Evolutionary conservation across 2,113 vertebrate species (phyloP).

Genomic region (Apeltes quadracus): DNA sequence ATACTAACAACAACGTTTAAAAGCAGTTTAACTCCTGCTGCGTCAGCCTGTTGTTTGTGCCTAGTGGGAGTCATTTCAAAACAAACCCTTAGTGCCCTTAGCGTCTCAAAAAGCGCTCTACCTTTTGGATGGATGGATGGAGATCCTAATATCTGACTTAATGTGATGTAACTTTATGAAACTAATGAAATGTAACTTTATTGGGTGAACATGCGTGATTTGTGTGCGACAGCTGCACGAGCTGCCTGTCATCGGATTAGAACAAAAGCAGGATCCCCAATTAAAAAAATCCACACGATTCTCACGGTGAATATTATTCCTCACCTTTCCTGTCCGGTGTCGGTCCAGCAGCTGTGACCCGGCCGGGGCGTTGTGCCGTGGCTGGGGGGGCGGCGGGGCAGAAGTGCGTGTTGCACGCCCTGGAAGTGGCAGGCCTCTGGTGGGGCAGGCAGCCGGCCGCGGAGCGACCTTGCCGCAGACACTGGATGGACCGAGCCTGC

Average conservation of each 20-base stretch:
- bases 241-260: not conserved
- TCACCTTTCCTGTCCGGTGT: conserved; percentile 59
- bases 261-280: not conserved
- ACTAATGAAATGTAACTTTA: too few relatives aligned
- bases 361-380: conserved; percentile 32
- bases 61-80: not conserved
- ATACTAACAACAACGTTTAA: not conserved
- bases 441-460: conserved; percentile 84
- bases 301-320: not conserved
- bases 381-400: conserved; percentile 79
- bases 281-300: not conserved
- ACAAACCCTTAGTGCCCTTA: too few relatives aligned
- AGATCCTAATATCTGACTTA: too few relatives aligned
- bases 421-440: conserved; percentile 87
- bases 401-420: conserved; percentile 95
- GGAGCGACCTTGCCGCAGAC: conserved; percentile 87
- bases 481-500: conserved; percentile 89
- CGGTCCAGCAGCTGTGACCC: conserved; percentile 43
- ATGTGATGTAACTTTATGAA: too few relatives aligned
- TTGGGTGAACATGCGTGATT: too few relatives aligned
- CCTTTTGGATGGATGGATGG: too few relatives aligned
- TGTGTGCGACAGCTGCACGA: not conserved
- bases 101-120: not conserved
- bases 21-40: not conserved
- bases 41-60: not conserved